Evolutionary conservation across 2,113 vertebrate genomes (phyloP), one percentile per base, ranked within the genome.

Genomic region (Cygnus atratus): DNA sequence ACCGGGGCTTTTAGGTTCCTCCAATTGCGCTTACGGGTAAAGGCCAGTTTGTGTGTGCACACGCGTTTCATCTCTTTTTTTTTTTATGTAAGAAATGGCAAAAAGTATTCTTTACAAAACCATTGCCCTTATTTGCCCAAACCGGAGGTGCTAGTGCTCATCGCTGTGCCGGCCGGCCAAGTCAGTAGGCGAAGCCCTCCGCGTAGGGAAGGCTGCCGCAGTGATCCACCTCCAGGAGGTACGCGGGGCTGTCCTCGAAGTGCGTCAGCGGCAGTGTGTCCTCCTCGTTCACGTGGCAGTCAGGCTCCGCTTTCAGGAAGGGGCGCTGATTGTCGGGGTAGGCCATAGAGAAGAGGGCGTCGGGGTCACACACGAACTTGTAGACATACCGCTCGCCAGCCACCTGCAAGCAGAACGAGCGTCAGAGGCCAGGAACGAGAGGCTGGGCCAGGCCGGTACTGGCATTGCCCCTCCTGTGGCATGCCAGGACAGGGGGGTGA

Each of bases 311-410:
- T 97, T 99, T 99, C 97, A 99, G 98, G 97, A 98, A 99, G 9
- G 99, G 99, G 92, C 99, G 98, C 96, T 99, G 99, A 97, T 99
- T 99, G 98, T 99, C 99, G 0, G 99, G 99, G 94, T 99, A 99
- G 63, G 99, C 99, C 99, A 99, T 99, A 93, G 99, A 99, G 88
- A 99, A 99, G 35, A 99, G 98, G 13, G 99, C 99, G 31, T 99
- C 99, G 0, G 99, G 99, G 94, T 99, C 99, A 1, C 99, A 99
- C 94, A 99, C 99, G 17, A 99, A 99, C 95, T 99, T 99, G 91
- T 99, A 99, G 88, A 99, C 99, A 0, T 99, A 99, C 95, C 99
- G 97, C 91, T 99, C 99, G 1, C 99, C 99, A 0, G 99, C 99
- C 73, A 99, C 99, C 99, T 99, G 87, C 2, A 63, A 58, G 59